Evolutionary conservation across 2,797 vertebrate species (phyloP), one percentile per base, ranked within the genome.

Genomic region (Rhinichthys osculus): DNA sequence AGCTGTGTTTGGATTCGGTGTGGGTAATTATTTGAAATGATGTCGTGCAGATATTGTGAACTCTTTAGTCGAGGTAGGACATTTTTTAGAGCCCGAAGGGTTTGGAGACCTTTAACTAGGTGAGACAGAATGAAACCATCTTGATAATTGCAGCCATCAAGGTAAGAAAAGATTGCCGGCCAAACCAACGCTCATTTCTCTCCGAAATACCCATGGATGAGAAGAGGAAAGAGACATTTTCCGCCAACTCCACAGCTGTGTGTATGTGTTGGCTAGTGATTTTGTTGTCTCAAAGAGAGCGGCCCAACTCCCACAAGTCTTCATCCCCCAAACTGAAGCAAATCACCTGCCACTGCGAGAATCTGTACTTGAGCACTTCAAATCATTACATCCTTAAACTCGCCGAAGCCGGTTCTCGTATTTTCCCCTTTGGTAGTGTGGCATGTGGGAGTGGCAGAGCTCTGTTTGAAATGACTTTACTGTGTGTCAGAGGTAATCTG

Each of bases 101-200:
- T 89, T 87, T 54, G 79, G 23, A 59, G 13, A 27, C 59, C 74
- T 82, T 90, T 21, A 84, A 78, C 64, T 86, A 64, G 27, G 84
- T 77, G 86, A 92, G 77, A 89, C 91, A 76, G 87, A 74, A 69
- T 88, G 85, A 93, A 93, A 90, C 88, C 83, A 92, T 94, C 80
- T 81, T 72, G 52, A 76, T 91, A 89, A 92, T 93, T 88, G 85
- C 67, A 78, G 8, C 33, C 35, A 88, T 92, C 85, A 78, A 30
- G 23, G 40, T 82, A 70, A 82, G 82, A 85, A 90, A 85, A 90
- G 71, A 85, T 86, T 80, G 38, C 44, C 47, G 80, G 82, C 81
- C 88, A 85, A 83, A 83, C 86, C 57, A 79, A 19, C 7, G 33
- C 27, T 88, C 84, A 89, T 90, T 82, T 88, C 72, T 82, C 84